A percentile compares a stretch with the other conserved stretches of the same genome.
phyloP scores from a whole-genome alignment of 1,140 invertebrate genomes.

The Drosophila lacertosa region DNA sequence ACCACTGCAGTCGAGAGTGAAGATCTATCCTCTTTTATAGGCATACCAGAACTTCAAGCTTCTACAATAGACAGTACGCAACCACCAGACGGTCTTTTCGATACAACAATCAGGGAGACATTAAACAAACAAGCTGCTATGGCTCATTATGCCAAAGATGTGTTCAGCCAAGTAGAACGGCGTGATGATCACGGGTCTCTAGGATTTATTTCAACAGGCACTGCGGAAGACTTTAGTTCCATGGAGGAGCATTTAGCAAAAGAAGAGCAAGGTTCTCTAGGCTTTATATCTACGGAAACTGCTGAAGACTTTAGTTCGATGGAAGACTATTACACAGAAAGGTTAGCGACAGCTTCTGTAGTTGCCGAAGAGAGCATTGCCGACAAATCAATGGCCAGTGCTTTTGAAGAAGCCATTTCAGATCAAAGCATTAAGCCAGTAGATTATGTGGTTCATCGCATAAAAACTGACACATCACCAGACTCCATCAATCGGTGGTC shows the following conservation, averaged over 20 bases:
- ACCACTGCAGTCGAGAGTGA: conserved; percentile 38
- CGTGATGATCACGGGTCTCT: conserved; percentile 73
- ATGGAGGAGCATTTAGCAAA: conserved; percentile 71
- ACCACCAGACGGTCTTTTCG: conserved; percentile 65
- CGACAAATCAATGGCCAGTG: conserved; percentile 61
- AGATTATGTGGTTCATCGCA: conserved; percentile 84
- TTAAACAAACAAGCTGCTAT: conserved; percentile 72
- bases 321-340: conserved; percentile 80
- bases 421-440: conserved; percentile 71
- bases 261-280: conserved; percentile 73
- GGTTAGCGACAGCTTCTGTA: conserved; percentile 60
- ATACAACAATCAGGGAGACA: conserved; percentile 67
- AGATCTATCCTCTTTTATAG: conserved; percentile 69
- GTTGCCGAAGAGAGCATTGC: conserved; percentile 55
- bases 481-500: conserved; percentile 86
- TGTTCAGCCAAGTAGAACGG: conserved; percentile 51
- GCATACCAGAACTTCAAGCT: conserved; percentile 66
- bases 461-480: conserved; percentile 85
- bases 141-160: conserved; percentile 67
- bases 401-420: conserved; percentile 65
- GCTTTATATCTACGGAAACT: conserved; percentile 77
- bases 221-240: conserved; percentile 75
- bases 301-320: conserved; percentile 80
- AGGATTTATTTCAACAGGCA: conserved; percentile 76
- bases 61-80: conserved; percentile 57